Evolutionary conservation across 2,888 invertebrate genomes (phyloP).

Genomic region (Phortica okadai): DNA sequence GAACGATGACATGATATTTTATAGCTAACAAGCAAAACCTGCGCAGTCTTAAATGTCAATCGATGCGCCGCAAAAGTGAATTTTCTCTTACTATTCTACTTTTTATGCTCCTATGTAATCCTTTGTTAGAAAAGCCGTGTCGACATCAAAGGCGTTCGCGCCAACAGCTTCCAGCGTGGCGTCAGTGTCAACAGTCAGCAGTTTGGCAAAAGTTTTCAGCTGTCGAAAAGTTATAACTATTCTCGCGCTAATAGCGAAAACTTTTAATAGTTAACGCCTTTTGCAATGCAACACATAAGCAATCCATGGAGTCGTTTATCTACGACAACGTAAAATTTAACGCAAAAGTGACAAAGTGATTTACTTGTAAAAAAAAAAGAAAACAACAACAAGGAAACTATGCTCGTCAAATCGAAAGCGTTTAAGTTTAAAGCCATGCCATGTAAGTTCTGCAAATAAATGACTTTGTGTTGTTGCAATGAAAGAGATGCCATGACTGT

Average conservation of each 20-base stretch:
- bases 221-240: slow-evolving; percentile 33
- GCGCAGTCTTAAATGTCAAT: slow-evolving; percentile 48
- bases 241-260: slow-evolving; percentile 60
- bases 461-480: too few species aligned
- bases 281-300: slow-evolving; percentile 42
- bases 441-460: too few species aligned
- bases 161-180: background rate
- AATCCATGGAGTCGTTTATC: slow-evolving; percentile 66
- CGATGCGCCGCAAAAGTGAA: slow-evolving; percentile 50
- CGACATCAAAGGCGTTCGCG: slow-evolving; percentile 21
- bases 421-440: too few species aligned
- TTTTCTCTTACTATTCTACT: background rate
- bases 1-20: slow-evolving; percentile 17
- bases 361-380: background rate
- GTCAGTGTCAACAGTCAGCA: background rate
- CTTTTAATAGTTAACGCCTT: slow-evolving; percentile 65
- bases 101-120: background rate
- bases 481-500: too few species aligned
- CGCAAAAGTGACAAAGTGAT: background rate
- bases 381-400: too few species aligned
- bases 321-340: slow-evolving; percentile 53
- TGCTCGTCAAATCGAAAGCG: too few species aligned
- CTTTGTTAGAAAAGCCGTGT: slow-evolving; percentile 1
- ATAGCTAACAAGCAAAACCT: slow-evolving; percentile 27
- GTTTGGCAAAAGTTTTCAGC: slow-evolving; percentile 15